Conservation (phyloP, 1,140 invertebrate genomes). For the Bradynema listronoti region DNA sequence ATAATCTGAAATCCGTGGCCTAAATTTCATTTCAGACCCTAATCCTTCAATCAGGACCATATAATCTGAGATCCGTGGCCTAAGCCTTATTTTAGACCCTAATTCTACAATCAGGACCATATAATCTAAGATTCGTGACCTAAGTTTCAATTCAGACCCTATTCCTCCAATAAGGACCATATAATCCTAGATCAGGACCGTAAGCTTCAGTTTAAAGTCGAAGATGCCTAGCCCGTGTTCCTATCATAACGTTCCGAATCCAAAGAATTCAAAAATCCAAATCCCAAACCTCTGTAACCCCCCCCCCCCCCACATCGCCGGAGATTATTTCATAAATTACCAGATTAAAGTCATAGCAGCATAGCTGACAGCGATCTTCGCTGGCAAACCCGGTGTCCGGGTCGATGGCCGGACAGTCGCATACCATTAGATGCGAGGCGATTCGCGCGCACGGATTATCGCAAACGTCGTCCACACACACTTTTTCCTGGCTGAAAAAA, state of each 20-base stretch:
- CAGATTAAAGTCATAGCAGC: slow-evolving; percentile 56
- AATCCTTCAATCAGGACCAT: neutral
- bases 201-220: neutral
- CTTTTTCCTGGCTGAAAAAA: slow-evolving; percentile 54
- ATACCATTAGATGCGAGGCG: slow-evolving; percentile 56
- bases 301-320: no score
- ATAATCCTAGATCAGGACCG: neutral
- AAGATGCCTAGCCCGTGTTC: neutral
- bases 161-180: neutral
- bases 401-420: slow-evolving; percentile 53
- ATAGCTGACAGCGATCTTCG: slow-evolving; percentile 55
- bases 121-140: neutral
- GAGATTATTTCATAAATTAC: no score
- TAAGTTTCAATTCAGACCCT: neutral
- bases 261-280: neutral
- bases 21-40: neutral
- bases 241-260: no score
- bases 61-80: neutral
- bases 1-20: neutral
- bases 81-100: neutral
- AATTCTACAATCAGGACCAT: neutral
- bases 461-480: slow-evolving; percentile 56
- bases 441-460: slow-evolving; percentile 55
- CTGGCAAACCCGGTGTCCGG: slow-evolving; percentile 56
- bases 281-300: neutral